Evolutionary conservation across 2,113 vertebrate species (phyloP).

Genomic region (Zapornia atra): DNA sequence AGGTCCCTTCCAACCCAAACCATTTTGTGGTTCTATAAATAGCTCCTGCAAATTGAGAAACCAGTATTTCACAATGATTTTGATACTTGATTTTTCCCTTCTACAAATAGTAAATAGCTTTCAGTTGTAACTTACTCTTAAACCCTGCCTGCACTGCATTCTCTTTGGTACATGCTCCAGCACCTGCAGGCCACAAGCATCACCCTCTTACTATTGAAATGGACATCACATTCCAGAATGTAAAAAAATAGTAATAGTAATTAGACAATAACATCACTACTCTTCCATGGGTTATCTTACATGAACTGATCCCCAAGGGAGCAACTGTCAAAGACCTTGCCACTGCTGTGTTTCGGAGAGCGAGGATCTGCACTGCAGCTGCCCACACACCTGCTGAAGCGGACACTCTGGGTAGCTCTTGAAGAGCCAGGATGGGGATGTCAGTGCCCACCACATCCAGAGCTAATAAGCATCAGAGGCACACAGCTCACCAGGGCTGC

Average conservation of each 20-base stretch:
- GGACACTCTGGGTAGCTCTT: not conserved
- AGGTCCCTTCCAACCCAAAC: too few relatives aligned
- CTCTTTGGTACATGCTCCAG: not conserved
- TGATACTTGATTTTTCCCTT: not conserved
- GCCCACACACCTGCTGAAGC: not conserved
- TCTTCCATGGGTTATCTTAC: not conserved
- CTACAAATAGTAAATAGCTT: not conserved
- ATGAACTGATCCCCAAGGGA: not conserved
- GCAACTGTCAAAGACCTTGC: not conserved
- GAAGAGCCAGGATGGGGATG: not conserved
- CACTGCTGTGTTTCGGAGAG: not conserved
- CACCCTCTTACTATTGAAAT: not conserved
- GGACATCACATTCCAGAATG: not conserved
- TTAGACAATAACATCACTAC: not conserved
- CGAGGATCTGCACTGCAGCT: not conserved
- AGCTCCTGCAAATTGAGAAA: not conserved
- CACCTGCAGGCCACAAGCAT: not conserved
- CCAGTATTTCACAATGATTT: not conserved
- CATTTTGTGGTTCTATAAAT: not conserved
- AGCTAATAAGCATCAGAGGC: not conserved
- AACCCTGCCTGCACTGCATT: not conserved
- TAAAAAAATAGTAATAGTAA: not conserved
- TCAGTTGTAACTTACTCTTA: not conserved
- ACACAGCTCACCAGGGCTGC: rapidly evolving
- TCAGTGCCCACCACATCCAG: not conserved